A percentile compares a stretch with the other conserved stretches of the same genome.
Conservation (phyloP, 2,888 invertebrate genomes). For the Nineta flava region DNA sequence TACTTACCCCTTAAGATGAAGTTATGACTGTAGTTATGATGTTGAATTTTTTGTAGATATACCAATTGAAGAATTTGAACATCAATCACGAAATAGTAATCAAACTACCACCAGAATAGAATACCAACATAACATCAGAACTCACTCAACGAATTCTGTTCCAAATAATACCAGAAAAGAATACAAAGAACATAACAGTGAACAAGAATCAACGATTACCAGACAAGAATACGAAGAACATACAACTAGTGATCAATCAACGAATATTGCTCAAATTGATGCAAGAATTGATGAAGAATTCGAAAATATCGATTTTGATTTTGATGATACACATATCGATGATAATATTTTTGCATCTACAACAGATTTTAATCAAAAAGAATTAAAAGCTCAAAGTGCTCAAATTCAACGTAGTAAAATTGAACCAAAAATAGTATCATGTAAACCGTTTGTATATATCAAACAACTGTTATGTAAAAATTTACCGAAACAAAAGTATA, state of each 20-base stretch:
- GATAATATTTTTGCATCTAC: background rate
- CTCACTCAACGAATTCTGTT: too few relatives aligned
- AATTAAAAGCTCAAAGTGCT: background rate
- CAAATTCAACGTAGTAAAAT: too few relatives aligned
- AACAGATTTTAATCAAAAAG: background rate
- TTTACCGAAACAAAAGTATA: slow-evolving; percentile 30
- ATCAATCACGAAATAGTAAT: too few relatives aligned
- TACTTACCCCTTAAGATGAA: too few relatives aligned
- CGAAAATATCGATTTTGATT: background rate
- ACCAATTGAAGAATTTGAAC: background rate
- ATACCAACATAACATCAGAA: too few relatives aligned
- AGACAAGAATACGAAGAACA: background rate
- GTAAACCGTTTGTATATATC: slow-evolving; percentile 31
- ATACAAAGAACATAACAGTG: too few relatives aligned
- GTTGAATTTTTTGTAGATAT: background rate
- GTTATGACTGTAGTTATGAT: too few relatives aligned
- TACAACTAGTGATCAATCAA: too few relatives aligned
- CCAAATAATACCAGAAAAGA: too few relatives aligned
- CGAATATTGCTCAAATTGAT: background rate
- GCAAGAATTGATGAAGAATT: background rate
- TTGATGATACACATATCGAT: slow-evolving; percentile 4
- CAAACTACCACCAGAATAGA: too few relatives aligned
- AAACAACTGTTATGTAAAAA: slow-evolving; percentile 25
- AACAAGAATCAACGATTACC: too few relatives aligned
- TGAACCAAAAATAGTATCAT: slow-evolving; percentile 8